Conservation (phyloP, 2,888 invertebrate species). For the Noctua janthe region DNA sequence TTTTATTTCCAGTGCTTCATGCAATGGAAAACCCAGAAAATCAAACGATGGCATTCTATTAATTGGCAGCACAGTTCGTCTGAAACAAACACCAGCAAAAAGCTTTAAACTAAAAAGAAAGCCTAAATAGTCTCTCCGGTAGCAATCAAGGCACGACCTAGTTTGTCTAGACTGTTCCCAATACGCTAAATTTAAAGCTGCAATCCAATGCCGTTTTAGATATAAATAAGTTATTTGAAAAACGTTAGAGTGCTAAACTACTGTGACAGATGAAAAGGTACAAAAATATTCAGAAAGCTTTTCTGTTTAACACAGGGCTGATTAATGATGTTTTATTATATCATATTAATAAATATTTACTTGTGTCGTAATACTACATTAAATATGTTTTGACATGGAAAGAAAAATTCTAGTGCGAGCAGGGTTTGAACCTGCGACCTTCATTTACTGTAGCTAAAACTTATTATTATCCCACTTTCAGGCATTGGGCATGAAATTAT, state of each 20-base stretch:
- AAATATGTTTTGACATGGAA: neutral
- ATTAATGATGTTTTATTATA: constrained; percentile 12
- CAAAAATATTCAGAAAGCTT: constrained; percentile 14
- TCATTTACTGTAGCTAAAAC: neutral
- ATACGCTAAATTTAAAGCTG: constrained; percentile 68
- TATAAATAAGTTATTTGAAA: constrained; percentile 48
- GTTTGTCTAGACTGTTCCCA: constrained; percentile 67
- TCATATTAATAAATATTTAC: constrained; percentile 13
- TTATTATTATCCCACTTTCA: neutral
- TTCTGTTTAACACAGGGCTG: constrained; percentile 11
- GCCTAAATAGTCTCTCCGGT: constrained; percentile 44
- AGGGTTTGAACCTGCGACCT: too few relatives aligned
- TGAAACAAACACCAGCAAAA: constrained; percentile 21
- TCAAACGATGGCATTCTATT: neutral
- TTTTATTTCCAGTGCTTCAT: too few relatives aligned
- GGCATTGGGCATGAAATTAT: neutral
- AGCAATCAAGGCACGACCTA: constrained; percentile 64
- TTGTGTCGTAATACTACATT: constrained; percentile 10
- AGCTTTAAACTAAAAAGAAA: constrained; percentile 23
- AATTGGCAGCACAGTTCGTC: constrained; percentile 15
- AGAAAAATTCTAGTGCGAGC: too few relatives aligned
- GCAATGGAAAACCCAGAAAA: neutral
- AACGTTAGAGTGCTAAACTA: constrained; percentile 13
- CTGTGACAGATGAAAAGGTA: constrained; percentile 36
- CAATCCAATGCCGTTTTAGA: constrained; percentile 51